Evolutionary conservation across 2,113 vertebrate genomes (phyloP).

Genomic region (Xerus inauris): DNA sequence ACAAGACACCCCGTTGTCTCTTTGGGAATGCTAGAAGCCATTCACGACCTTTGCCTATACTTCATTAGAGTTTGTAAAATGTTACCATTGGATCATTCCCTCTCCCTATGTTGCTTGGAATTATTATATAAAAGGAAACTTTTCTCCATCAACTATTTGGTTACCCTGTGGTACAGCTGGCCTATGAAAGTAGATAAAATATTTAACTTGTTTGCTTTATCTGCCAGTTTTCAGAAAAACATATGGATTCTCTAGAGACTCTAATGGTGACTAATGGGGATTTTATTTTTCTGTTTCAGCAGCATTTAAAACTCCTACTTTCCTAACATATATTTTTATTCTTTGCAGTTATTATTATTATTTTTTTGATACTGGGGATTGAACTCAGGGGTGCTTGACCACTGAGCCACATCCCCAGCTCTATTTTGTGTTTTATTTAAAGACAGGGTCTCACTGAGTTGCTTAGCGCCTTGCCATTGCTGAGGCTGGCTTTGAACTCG

Average conservation of each 20-base stretch:
- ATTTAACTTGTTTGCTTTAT: not conserved
- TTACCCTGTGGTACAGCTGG: not conserved
- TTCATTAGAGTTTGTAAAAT: not conserved
- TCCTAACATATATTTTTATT: not conserved
- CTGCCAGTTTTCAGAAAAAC: not conserved
- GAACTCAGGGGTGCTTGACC: too few relatives aligned
- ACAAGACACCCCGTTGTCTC: not conserved
- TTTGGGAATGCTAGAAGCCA: not conserved
- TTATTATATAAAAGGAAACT: not conserved
- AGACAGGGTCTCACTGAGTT: too few relatives aligned
- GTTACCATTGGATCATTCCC: not conserved
- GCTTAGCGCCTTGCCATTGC: too few relatives aligned
- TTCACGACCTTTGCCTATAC: not conserved
- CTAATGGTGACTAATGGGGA: not conserved
- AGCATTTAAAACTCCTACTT: not conserved
- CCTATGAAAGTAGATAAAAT: not conserved
- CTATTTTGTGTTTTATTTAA: too few relatives aligned
- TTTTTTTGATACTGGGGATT: too few relatives aligned
- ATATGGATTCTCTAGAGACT: not conserved
- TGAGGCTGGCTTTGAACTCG: too few relatives aligned
- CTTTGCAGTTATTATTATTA: not conserved
- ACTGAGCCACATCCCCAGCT: too few relatives aligned
- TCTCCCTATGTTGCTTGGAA: not conserved
- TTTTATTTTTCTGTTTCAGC: not conserved
- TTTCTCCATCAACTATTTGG: not conserved